Evolutionary conservation across 2,888 invertebrate genomes (phyloP), one percentile per base, ranked within the genome.

Genomic region (Diplazon laetatorius): DNA sequence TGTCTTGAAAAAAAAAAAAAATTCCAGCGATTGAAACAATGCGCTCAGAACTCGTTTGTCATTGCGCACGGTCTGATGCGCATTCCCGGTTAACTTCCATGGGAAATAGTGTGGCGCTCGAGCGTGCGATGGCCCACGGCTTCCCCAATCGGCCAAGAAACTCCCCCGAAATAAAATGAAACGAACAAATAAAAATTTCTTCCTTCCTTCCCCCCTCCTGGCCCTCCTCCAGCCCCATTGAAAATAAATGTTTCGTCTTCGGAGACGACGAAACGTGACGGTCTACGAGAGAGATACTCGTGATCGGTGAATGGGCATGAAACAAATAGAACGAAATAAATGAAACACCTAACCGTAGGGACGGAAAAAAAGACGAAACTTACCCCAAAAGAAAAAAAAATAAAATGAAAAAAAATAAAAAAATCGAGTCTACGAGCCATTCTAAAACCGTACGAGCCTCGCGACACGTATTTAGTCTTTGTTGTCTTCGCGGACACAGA

Each of bases 311-410:
- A 77, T 77, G 76, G 59, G 42, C 46, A 25, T 60, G 57, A 52
- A n/a, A n/a, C 46, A 73, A 74, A 70, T 42, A 74, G 77, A 74
- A 74, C 70, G 65, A 46, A 74, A 78, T 65, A 74, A 25, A 50
- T 14, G 50, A 52, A 35, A 16, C 22, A 63, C 22, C 30, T n/a
- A n/a, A n/a, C 8, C 55, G 44, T 57, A 72, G 72, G 50, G 20
- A 18, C 37, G 48, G n/a, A n/a, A n/a, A n/a, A n/a, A n/a, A 48
- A 25, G 48, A 50, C 30, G 6, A 30, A 30, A 30, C 2, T 5
- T 6, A 2, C 30, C 30, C 30, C 30, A 30, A 30, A 30, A 30
- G 30, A 42, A 25, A 39, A 48, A 62, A 72, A 12, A 39, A 60
- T 59, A 37, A 60, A 63, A 76, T 50, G 14, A 71, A 63, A 52